Evolutionary conservation across 2,888 invertebrate species (phyloP), one percentile per base, ranked within the genome.

Genomic region (Formica aserva): DNA sequence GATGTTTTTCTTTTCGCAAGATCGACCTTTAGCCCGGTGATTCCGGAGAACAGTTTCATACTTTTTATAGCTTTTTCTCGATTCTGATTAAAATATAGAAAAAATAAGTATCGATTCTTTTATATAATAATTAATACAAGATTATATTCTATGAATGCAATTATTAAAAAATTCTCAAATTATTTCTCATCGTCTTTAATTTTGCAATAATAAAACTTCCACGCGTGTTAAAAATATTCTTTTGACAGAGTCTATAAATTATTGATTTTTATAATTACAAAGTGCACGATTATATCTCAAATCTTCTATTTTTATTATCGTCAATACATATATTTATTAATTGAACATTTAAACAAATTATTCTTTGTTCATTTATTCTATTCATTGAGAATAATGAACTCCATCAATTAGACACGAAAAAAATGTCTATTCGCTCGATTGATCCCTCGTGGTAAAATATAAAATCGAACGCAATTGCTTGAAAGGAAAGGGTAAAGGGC

Each of bases 401-500:
- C n/a, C n/a, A 35, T 62, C 3, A 13, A 26, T n/a, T 26, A n/a
- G 48, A 48, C 5, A 52, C 48, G 35, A 35, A 13, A 22, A 41
- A 3, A 13, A 38, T 5, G 26, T 38, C 60, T 18, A 69, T n/a
- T 52, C 72, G 72, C 57, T 78, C 72, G 72, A 78, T 78, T 22
- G 72, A 72, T 22, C 60, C 60, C 26, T 60, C 78, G 26, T 18
- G n/a, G 2, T 78, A 72, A 45, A 60, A 71, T 60, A 71, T 22
- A 32, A 71, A 41, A 60, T 72, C 60, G 60, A 72, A 78, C 60
- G 78, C 72, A 60, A 52, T 52, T 38, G 78, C 74, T 71, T 41
- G 60, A 35, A 71, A 26, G 18, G 18, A 26, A 26, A 55, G n/a
- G 69, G 45, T 45, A 60, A 78, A 26, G 60, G 52, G 26, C 57